Percentiles rank a stretch among this genome's conserved stretches.
Evolutionary conservation across 1,140 invertebrate genomes (phyloP).

Genomic region (Drosophila kepulauana): DNA sequence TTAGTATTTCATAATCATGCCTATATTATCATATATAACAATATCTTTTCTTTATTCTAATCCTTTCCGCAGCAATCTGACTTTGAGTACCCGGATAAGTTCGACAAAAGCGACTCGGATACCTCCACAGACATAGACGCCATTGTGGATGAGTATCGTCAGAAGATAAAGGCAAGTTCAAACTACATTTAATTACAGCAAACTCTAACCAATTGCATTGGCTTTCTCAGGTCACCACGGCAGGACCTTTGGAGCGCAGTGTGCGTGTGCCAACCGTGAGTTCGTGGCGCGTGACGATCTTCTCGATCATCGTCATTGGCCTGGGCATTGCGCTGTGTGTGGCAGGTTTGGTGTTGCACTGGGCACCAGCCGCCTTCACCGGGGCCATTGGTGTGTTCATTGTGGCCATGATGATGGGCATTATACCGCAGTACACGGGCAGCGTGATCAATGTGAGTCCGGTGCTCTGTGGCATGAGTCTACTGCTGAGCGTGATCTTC

Average conservation of each 20-base stretch:
- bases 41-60: background rate
- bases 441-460: slow-evolving; percentile 75
- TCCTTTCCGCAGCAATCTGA: slow-evolving; percentile 66
- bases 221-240: slow-evolving; percentile 71
- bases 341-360: slow-evolving; percentile 63
- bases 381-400: slow-evolving; percentile 70
- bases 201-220: too few species aligned
- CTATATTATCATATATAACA: too few species aligned
- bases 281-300: slow-evolving; percentile 79
- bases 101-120: slow-evolving; percentile 81
- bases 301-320: slow-evolving; percentile 70
- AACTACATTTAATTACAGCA: background rate
- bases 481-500: slow-evolving; percentile 67
- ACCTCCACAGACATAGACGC: slow-evolving; percentile 84
- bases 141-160: slow-evolving; percentile 83
- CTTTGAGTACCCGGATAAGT: slow-evolving; percentile 81
- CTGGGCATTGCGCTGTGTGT: slow-evolving; percentile 71
- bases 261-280: slow-evolving; percentile 73
- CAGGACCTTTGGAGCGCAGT: slow-evolving; percentile 77
- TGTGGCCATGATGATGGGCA: slow-evolving; percentile 76
- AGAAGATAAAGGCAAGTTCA: slow-evolving; percentile 73
- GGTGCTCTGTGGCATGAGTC: slow-evolving; percentile 64
- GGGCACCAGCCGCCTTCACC: slow-evolving; percentile 72
- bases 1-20: too few species aligned
- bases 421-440: slow-evolving; percentile 77